phyloP scores from a whole-genome alignment of 2,888 invertebrate species.

The Stegophylla sp. region DNA sequence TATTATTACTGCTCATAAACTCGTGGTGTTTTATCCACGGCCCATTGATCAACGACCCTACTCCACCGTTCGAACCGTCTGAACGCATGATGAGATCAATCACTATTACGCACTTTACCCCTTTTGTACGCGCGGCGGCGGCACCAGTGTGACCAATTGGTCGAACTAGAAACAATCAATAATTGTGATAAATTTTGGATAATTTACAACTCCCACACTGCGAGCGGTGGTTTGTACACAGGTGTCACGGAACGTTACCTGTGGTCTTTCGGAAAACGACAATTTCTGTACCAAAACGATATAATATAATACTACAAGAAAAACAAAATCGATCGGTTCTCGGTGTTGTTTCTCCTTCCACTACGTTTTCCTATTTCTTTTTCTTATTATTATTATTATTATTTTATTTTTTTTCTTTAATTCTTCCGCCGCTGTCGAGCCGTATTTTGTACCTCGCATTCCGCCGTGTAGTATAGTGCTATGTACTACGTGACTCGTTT shows the following conservation, averaged over 20 bases:
- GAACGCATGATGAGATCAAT: constrained; percentile 32
- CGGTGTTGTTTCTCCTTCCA: neutral
- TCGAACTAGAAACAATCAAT: constrained; percentile 49
- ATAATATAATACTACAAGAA: constrained; percentile 45
- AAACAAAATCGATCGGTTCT: constrained; percentile 35
- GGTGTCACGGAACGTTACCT: constrained; percentile 57
- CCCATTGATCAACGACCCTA: constrained; percentile 5
- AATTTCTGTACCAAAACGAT: constrained; percentile 41
- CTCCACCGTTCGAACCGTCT: neutral
- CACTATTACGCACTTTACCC: constrained; percentile 10
- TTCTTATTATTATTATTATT: constrained; percentile 15
- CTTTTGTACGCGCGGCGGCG: neutral
- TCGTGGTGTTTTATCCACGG: neutral
- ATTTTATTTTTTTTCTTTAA: constrained; percentile 2
- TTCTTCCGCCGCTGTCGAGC: neutral
- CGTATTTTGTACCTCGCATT: neutral
- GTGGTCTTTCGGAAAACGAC: constrained; percentile 38
- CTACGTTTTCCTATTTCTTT: too few species aligned
- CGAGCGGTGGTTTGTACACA: constrained; percentile 34
- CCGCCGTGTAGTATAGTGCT: constrained; percentile 20
- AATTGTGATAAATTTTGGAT: constrained; percentile 56
- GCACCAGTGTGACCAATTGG: constrained; percentile 44
- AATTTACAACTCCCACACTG: constrained; percentile 53
- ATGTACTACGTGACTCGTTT: constrained; percentile 44
- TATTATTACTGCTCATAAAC: neutral